Evolutionary conservation across 1,140 invertebrate species (phyloP), one percentile per base, ranked within the genome.

Genomic region (Drosophila ambigua): DNA sequence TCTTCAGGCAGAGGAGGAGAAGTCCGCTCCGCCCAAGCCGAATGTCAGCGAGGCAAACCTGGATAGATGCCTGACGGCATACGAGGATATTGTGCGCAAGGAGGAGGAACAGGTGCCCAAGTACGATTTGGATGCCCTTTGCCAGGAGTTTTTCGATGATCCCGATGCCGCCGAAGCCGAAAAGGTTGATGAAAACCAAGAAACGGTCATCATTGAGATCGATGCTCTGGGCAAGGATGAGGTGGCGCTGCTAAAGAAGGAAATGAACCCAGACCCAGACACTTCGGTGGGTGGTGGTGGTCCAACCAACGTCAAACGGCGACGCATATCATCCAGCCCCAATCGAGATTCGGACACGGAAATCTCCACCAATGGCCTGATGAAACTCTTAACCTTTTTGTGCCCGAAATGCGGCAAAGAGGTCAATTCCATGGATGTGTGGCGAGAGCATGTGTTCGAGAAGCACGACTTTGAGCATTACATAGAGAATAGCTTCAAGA

Each of bases 371-470:
- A 55, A 57, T 28, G 78, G 72, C 0, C 51, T 83, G 0, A 55
- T 51, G 3, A 83, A 90, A 15, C 62, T 79, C 5, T 55, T 87
- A 13, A 50, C 72, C 4, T 91, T 76, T 26, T 67, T 91, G 31
- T 91, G 89, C 43, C 89, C 89, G 4, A 81, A 83, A 43, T 91
- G 89, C 58, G 89, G 89, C 15, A 83, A 77, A 15, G 81, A 91
- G 48, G 80, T 89, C 16, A 50, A 49, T 5, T 67, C 74, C 0
- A 77, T 91, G 85, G 69, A 72, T 2, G 72, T 64, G 1, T 91
- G 89, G 89, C 78, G 89, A 0, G 23, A 39, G 13, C 89, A 91
- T 39, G 89, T 91, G 0, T 91, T 91, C 46, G 72, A 76, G 15
- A 79, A 83, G 51, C 89, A 91, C 24, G 81, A 91, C 44, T 90